phyloP scores from a whole-genome alignment of 2,113 vertebrate species.

The Cardinalis cardinalis region DNA sequence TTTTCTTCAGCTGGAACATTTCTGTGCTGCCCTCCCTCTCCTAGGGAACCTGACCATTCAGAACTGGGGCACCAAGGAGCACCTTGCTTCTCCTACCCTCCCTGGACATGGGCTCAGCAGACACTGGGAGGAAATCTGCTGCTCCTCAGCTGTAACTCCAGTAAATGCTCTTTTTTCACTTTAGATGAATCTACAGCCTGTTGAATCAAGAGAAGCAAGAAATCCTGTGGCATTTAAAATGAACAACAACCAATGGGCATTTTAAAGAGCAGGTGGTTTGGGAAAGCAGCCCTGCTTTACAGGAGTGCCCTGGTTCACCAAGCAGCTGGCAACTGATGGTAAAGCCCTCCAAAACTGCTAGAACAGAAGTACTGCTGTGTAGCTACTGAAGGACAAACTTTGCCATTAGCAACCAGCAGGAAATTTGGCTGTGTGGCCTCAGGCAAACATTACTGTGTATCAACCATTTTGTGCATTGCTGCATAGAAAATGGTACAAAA shows the following conservation, averaged over 20 bases:
- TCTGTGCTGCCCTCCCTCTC: not conserved
- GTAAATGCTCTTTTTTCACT: not conserved
- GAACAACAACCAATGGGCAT: not conserved
- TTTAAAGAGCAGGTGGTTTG: not conserved
- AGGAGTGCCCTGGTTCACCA: not conserved
- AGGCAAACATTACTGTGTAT: not conserved
- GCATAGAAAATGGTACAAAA: not conserved
- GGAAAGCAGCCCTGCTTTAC: not conserved
- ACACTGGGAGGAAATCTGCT: not conserved
- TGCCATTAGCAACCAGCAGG: not conserved
- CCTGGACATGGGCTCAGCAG: not conserved
- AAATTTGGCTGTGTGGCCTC: not conserved
- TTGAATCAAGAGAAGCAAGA: not conserved
- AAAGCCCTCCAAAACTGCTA: not conserved
- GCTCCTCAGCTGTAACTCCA: not conserved
- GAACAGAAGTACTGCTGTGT: not conserved
- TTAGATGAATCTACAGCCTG: not conserved
- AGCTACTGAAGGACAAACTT: not conserved
- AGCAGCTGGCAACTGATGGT: not conserved
- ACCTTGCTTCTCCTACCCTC: not conserved
- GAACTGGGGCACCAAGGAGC: not conserved
- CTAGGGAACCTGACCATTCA: not conserved
- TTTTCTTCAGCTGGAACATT: not conserved
- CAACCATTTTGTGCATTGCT: not conserved
- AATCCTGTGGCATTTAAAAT: not conserved